Percentiles rank a stretch among this genome's conserved stretches.
Conservation (phyloP, 2,888 invertebrate genomes). For the Hoplodrina ambigua region DNA sequence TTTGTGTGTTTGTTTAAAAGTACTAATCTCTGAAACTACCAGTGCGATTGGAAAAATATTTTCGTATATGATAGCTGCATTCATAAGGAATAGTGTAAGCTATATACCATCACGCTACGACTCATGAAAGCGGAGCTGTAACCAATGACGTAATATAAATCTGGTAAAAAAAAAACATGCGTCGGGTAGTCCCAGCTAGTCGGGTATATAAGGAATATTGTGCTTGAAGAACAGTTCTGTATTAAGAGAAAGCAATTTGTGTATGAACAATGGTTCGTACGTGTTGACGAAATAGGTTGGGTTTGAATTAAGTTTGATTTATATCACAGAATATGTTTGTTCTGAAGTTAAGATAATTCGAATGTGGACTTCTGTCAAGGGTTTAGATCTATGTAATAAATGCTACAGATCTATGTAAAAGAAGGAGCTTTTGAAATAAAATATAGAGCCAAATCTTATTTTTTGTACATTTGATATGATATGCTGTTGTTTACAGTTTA, state of each 20-base stretch:
- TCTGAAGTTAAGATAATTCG: conserved; percentile 13
- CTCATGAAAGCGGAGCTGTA: too few species aligned
- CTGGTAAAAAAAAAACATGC: too few species aligned
- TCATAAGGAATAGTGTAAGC: too few species aligned
- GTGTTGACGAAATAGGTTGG: conserved; percentile 18
- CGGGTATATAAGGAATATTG: conserved; percentile 20
- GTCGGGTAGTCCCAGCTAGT: neutral
- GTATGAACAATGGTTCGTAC: conserved; percentile 28
- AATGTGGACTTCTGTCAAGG: neutral
- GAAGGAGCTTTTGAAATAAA: neutral
- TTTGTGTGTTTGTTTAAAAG: too few species aligned
- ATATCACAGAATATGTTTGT: conserved; percentile 9
- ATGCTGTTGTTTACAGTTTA: too few species aligned
- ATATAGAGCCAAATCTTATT: too few species aligned
- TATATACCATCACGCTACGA: too few species aligned
- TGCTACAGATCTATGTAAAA: neutral
- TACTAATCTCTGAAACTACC: too few species aligned
- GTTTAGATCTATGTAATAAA: neutral
- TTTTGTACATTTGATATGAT: too few species aligned
- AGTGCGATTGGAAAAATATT: too few species aligned
- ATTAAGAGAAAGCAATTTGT: conserved; percentile 24
- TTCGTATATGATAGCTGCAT: too few species aligned
- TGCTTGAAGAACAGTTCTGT: conserved; percentile 17
- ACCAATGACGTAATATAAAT: too few species aligned
- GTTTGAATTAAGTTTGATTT: conserved; percentile 23